Conservation (phyloP, 2,113 vertebrate genomes). For the Cephalopterus ornatus region DNA sequence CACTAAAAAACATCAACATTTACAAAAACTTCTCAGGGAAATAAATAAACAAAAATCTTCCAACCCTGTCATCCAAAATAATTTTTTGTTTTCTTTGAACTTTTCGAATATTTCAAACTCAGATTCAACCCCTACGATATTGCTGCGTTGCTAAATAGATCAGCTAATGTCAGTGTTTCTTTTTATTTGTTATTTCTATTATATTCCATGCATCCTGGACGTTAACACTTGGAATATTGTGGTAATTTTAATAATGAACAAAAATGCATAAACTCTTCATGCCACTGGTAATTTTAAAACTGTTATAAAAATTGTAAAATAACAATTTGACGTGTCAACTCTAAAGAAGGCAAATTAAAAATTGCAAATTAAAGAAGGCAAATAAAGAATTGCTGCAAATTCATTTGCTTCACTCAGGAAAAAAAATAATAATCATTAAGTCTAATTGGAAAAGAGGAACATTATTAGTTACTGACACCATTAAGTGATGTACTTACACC, state of each 20-base stretch:
- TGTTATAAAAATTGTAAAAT: background rate
- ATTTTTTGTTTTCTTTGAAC: background rate
- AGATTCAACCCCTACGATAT: background rate
- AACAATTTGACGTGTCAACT: rapidly evolving
- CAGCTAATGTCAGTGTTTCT: rapidly evolving
- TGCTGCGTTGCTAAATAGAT: rapidly evolving
- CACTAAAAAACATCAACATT: background rate
- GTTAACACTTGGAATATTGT: background rate
- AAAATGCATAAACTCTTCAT: background rate
- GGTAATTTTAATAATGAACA: background rate
- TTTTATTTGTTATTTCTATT: background rate
- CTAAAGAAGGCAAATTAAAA: background rate
- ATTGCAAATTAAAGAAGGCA: no score
- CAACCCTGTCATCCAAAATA: rapidly evolving
- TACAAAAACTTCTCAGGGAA: rapidly evolving
- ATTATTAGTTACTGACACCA: background rate
- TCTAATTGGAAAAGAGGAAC: background rate
- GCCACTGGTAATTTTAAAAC: background rate
- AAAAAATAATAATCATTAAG: background rate
- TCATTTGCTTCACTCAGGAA: background rate
- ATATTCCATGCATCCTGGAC: background rate
- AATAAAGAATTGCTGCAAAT: background rate
- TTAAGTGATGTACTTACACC: background rate
- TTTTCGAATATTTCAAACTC: background rate
- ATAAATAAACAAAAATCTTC: no score